These are phyloP conservation scores for Ariolimax columbianus DNA, from an alignment of 2,888 invertebrate genomes.

Conservation along the genomic window DNA sequence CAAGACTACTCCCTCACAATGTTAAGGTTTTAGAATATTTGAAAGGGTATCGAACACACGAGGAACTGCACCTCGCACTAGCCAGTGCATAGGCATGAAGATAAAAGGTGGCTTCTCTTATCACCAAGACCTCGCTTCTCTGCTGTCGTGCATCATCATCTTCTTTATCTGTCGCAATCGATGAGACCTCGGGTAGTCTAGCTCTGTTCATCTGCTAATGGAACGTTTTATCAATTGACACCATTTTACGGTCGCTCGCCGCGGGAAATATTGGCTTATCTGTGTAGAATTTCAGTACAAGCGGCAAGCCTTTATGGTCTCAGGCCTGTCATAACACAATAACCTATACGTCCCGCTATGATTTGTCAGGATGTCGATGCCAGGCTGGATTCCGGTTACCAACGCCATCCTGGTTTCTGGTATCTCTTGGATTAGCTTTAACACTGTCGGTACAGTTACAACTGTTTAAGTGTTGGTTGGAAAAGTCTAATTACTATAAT, in stretches of 20 bases:
- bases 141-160: not conserved
- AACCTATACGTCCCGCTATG: too few relatives aligned
- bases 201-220: slow-evolving; percentile 36
- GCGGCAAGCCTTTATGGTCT: not conserved
- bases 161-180: slow-evolving; percentile 9
- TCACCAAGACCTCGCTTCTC: not conserved
- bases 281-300: slow-evolving; percentile 1
- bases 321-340: not conserved
- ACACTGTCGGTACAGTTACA: too few relatives aligned
- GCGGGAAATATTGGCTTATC: slow-evolving; percentile 10
- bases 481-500: too few relatives aligned
- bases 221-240: slow-evolving; percentile 37
- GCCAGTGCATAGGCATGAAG: not conserved
- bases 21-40: not conserved
- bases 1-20: not conserved
- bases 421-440: too few relatives aligned
- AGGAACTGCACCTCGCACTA: not conserved
- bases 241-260: slow-evolving; percentile 1
- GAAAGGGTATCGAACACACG: not conserved
- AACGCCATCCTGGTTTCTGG: not conserved
- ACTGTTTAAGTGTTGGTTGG: too few relatives aligned
- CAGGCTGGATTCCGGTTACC: not conserved
- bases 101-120: not conserved
- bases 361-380: not conserved
- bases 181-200: slow-evolving; percentile 10